Evolutionary conservation across 2,888 invertebrate genomes (phyloP).

Genomic region (Phaedon cochleariae): DNA sequence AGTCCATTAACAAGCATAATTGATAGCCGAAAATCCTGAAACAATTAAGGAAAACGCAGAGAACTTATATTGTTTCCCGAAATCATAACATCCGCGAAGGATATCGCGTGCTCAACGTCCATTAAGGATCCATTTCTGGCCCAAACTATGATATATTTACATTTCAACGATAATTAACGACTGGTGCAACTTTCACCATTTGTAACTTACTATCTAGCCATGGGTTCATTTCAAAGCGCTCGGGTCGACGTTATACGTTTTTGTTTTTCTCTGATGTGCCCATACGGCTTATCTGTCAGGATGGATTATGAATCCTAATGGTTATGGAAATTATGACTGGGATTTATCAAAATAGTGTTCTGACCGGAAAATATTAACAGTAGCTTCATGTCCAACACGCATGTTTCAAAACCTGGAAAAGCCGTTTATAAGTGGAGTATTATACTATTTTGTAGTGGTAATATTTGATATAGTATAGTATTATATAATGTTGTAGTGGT

Average conservation of each 20-base stretch:
- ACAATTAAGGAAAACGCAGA: conserved; percentile 13
- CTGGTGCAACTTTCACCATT: conserved; percentile 34
- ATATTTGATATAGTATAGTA: no score
- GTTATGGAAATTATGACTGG: neutral
- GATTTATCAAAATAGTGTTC: neutral
- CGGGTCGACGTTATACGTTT: neutral
- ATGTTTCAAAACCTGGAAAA: neutral
- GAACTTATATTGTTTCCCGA: conserved; percentile 17
- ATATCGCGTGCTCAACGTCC: conserved; percentile 40
- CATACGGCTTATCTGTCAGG: conserved; percentile 1
- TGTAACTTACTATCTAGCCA: conserved; percentile 32
- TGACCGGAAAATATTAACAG: neutral
- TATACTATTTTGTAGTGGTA: no score
- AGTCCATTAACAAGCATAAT: conserved; percentile 17
- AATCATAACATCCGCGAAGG: conserved; percentile 37
- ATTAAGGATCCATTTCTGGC: conserved; percentile 30
- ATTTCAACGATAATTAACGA: conserved; percentile 38
- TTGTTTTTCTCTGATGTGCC: conserved; percentile 8
- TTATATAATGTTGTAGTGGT: no score
- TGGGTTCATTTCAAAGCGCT: conserved; percentile 21
- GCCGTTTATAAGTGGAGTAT: no score
- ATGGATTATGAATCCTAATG: neutral
- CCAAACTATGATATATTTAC: conserved; percentile 38
- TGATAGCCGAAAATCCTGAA: conserved; percentile 13
- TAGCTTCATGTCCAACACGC: neutral